Evolutionary conservation across 2,797 vertebrate species (phyloP).

Genomic region (Notolabrus celidotus): DNA sequence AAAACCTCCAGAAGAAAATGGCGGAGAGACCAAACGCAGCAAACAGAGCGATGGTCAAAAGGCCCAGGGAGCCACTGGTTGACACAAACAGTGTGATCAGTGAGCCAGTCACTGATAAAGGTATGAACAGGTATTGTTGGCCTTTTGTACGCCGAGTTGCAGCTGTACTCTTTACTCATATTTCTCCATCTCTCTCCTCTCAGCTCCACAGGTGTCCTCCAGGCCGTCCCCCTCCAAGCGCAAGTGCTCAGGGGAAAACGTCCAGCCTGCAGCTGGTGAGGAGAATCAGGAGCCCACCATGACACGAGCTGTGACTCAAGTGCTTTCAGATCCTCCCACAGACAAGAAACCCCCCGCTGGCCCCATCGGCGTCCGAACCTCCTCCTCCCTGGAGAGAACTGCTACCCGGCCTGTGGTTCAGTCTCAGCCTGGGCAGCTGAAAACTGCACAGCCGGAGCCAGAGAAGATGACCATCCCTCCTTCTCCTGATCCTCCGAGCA

Average conservation of each 20-base stretch:
- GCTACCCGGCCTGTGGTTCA: slow-evolving; percentile 18
- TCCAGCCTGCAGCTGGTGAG: slow-evolving; percentile 66
- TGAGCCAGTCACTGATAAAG: slow-evolving; percentile 80
- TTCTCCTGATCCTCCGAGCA: slow-evolving; percentile 22
- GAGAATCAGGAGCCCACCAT: slow-evolving; percentile 85
- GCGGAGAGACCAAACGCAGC: slow-evolving; percentile 88
- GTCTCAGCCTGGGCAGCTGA: slow-evolving; percentile 24
- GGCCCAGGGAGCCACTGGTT: slow-evolving; percentile 88
- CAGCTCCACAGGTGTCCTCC: slow-evolving; percentile 83
- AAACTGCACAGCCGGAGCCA: slow-evolving; percentile 13
- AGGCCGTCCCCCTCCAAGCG: slow-evolving; percentile 95
- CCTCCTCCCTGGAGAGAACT: slow-evolving; percentile 61
- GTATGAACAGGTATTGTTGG: slow-evolving; percentile 69
- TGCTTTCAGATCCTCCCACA: slow-evolving; percentile 66
- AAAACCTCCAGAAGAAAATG: slow-evolving; percentile 97
- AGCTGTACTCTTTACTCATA: neutral
- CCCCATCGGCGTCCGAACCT: slow-evolving; percentile 33
- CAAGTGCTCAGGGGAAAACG: slow-evolving; percentile 86
- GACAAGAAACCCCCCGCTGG: slow-evolving; percentile 75
- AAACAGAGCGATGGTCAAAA: slow-evolving; percentile 83
- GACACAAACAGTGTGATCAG: slow-evolving; percentile 86
- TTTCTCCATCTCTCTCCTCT: slow-evolving; percentile 1
- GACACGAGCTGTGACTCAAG: slow-evolving; percentile 35
- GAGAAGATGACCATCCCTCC: slow-evolving; percentile 18
- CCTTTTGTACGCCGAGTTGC: neutral